phyloP scores from a whole-genome alignment of 2,113 vertebrate species.

The Vulpes lagopus region DNA sequence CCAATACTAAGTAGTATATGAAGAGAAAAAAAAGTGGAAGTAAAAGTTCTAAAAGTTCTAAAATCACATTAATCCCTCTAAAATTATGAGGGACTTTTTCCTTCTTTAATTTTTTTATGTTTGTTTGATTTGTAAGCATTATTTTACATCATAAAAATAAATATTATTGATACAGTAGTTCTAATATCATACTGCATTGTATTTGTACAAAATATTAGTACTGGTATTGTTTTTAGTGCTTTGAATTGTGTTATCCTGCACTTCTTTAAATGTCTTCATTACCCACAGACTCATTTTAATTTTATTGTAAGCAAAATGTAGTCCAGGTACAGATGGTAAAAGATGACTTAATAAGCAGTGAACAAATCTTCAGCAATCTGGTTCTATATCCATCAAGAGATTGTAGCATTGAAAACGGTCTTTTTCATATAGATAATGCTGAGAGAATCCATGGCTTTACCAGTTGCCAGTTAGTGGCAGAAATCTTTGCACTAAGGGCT shows the following conservation, averaged over 20 bases:
- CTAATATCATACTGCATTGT: background rate
- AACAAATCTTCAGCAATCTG: constrained; percentile 40
- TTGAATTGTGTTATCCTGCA: constrained; percentile 44
- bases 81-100: background rate
- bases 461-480: background rate
- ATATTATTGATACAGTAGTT: background rate
- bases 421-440: constrained; percentile 4
- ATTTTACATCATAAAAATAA: constrained; percentile 54
- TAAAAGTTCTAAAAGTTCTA: background rate
- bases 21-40: background rate
- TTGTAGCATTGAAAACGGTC: background rate
- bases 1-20: background rate
- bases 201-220: background rate
- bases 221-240: background rate
- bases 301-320: constrained; percentile 47
- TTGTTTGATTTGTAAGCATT: background rate
- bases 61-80: background rate
- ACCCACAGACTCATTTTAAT: constrained; percentile 22
- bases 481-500: background rate
- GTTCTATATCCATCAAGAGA: constrained; percentile 16
- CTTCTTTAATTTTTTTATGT: background rate
- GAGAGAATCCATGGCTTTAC: background rate
- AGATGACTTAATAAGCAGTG: constrained; percentile 61
- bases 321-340: constrained; percentile 61
- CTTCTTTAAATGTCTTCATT: constrained; percentile 58